Percentiles rank a stretch among this genome's conserved stretches.
These are phyloP conservation scores for Melitaea cinxia DNA, from an alignment of 1,140 invertebrate species.

Conservation along the genomic window DNA sequence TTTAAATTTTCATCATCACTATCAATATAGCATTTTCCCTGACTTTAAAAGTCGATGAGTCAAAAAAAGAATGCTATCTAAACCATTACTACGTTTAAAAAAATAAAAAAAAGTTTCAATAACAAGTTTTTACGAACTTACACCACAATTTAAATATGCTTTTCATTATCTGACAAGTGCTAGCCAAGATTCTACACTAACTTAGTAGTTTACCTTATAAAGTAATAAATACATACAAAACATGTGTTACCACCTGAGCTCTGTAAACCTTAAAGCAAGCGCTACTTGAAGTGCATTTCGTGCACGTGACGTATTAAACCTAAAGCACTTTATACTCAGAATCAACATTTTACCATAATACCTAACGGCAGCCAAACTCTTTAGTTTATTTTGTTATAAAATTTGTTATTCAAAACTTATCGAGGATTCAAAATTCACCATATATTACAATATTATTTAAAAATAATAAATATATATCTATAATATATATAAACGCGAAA, in stretches of 20 bases:
- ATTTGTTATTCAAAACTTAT: not conserved
- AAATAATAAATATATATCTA: too few species aligned
- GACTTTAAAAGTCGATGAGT: too few species aligned
- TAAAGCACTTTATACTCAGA: not conserved
- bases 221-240: not conserved
- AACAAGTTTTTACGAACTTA: too few species aligned
- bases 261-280: not conserved
- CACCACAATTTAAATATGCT: not conserved
- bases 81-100: too few species aligned
- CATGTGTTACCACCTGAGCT: not conserved
- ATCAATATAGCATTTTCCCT: too few species aligned
- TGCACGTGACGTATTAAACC: not conserved
- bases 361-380: not conserved
- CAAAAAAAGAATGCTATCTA: too few species aligned
- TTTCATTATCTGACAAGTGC: not conserved
- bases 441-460: too few species aligned
- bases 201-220: not conserved
- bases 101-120: too few species aligned
- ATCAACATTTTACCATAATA: not conserved
- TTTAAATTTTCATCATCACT: too few species aligned
- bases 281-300: not conserved
- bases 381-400: not conserved
- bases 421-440: not conserved
- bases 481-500: too few species aligned
- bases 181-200: not conserved